Evolutionary conservation across 2,113 vertebrate genomes (phyloP), one percentile per base, ranked within the genome.

Genomic region (Triplophysa siluroides): DNA sequence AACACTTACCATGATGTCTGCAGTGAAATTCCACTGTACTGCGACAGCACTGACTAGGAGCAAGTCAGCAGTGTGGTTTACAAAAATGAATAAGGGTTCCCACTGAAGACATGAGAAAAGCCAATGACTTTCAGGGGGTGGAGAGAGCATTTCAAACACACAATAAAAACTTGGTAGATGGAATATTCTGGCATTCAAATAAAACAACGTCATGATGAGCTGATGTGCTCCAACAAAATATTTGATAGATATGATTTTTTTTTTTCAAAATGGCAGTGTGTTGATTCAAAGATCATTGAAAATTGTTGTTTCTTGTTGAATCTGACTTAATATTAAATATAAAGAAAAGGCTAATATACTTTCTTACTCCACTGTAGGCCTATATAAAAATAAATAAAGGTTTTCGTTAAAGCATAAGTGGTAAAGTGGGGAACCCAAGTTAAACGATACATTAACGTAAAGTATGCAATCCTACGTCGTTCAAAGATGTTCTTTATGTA

Each of bases 41-140:
- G 38, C 52, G 52, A 16, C 72, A 14, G 72, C 74, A 56, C 47
- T 73, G 23, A 72, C n/a, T 24, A 41, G 45, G 54, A 81, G 66
- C 65, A 45, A 21, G 62, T 43, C 66, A 56, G 78, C 41, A 18
- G n/a, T 60, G 52, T 43, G 54, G 23, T 69, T 67, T 50, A 62
- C 41, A 43, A 75, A 61, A 61, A 62, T 61, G 79, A 72, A 58
- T 56, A 56, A 58, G 74, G 75, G 61, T 52, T 65, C 62, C 62
- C 62, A 43, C 16, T 78, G 29, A 65, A 65, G 67, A 70, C 75
- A 47, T 64, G n/a, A 52, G 80, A 52, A 66, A 66, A 82, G 50
- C 86, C 84, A 87, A 80, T 79, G 8, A 82, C 64, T 77, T 72
- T 38, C 80, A 77, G 77, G 89, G 92, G 92, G 92, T 86, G 92